A percentile compares a stretch with the other conserved stretches of the same genome.
Evolutionary conservation across 2,888 invertebrate species (phyloP).

Genomic region (Gastracanthus pulcherrimus): DNA sequence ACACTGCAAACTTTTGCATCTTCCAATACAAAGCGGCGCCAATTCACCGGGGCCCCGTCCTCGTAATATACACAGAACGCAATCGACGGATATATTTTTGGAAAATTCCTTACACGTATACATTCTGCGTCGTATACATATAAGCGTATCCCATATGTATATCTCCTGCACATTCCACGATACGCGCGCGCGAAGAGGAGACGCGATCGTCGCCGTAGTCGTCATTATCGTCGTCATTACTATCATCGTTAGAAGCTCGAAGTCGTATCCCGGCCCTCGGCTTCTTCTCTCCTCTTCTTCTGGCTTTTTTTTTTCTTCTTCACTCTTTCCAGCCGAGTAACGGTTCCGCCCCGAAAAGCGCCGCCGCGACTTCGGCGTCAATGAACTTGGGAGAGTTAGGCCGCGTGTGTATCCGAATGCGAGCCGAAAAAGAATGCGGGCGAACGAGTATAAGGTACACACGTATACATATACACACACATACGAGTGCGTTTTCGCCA

Average conservation of each 20-base stretch:
- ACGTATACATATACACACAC: not conserved
- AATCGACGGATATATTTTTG: too few species aligned
- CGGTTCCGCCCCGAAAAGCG: slow-evolving; percentile 44
- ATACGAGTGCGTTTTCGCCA: slow-evolving; percentile 6
- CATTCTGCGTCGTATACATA: not conserved
- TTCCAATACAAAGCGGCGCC: not conserved
- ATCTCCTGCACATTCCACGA: not conserved
- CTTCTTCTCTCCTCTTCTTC: not conserved
- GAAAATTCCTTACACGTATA: not conserved
- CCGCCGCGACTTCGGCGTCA: slow-evolving; percentile 36
- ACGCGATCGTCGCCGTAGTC: not conserved
- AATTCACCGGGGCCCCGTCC: not conserved
- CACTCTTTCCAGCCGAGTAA: not conserved
- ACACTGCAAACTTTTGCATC: not conserved
- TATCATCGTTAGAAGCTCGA: not conserved
- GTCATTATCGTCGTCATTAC: not conserved
- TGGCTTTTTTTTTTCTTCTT: not conserved
- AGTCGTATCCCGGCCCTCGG: not conserved
- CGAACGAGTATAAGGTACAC: slow-evolving; percentile 34
- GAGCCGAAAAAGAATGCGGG: slow-evolving; percentile 47
- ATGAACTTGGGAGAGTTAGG: slow-evolving; percentile 41
- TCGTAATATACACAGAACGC: not conserved
- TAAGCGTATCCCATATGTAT: not conserved
- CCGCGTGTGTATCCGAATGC: not conserved
- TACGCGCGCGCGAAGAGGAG: too few species aligned